Conservation (phyloP, 2,113 vertebrate genomes). For the Neogobius melanostomus region DNA sequence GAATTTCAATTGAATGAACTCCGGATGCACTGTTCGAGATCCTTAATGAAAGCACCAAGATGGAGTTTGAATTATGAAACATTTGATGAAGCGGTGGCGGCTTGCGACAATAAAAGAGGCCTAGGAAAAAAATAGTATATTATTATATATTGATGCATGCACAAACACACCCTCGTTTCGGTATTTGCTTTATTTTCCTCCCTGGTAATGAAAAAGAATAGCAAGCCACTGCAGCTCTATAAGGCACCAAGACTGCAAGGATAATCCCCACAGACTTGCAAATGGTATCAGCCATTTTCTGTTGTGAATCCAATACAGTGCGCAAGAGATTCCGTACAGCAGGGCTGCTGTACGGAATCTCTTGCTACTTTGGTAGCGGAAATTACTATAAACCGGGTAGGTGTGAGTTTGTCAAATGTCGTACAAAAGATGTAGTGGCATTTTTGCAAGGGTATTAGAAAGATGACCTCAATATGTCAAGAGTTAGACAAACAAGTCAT, state of each 20-base stretch:
- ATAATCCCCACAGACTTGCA: slow-evolving; percentile 24
- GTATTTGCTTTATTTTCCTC: slow-evolving; percentile 35
- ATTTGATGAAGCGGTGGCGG: slow-evolving; percentile 36
- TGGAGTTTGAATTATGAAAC: slow-evolving; percentile 32
- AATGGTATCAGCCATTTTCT: slow-evolving; percentile 16
- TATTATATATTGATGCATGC: neutral
- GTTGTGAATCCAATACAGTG: slow-evolving; percentile 17
- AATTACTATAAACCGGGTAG: slow-evolving; percentile 22
- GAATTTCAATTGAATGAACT: slow-evolving; percentile 47
- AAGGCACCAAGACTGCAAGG: slow-evolving; percentile 7
- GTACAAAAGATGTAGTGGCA: neutral
- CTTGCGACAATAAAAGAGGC: slow-evolving; percentile 10
- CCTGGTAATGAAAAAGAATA: slow-evolving; percentile 29
- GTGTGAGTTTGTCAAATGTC: neutral
- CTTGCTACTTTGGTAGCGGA: neutral
- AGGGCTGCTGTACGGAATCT: slow-evolving; percentile 21
- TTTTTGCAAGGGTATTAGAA: slow-evolving; percentile 3
- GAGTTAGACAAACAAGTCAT: no score
- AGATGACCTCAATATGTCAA: slow-evolving; percentile 34
- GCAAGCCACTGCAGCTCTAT: slow-evolving; percentile 27
- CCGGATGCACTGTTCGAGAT: slow-evolving; percentile 9
- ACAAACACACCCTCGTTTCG: slow-evolving; percentile 1
- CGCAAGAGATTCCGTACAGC: slow-evolving; percentile 1
- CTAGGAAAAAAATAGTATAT: neutral
- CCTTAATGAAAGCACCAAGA: slow-evolving; percentile 43